Evolutionary conservation across 92 coral and sea anemone species (phyloP).

Genomic region (Plumapathes pennacea): DNA sequence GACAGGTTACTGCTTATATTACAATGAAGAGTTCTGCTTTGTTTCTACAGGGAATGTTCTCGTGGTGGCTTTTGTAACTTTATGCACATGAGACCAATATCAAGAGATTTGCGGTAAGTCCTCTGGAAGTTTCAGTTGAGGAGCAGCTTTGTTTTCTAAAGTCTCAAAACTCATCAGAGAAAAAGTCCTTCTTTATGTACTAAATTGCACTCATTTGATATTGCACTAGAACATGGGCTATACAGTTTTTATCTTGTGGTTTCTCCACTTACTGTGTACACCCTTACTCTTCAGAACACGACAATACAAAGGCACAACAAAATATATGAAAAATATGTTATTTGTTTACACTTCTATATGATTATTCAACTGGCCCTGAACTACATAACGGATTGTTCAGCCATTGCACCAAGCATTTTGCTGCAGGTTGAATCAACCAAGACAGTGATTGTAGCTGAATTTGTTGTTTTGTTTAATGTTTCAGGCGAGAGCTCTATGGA

Average conservation of each 20-base stretch:
- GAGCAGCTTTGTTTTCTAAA: neutral
- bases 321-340: no score
- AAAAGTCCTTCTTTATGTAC: no score
- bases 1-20: no score
- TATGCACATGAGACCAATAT: constrained; percentile 98
- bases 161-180: no score
- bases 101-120: constrained; percentile 92
- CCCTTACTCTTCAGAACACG: constrained; percentile 3
- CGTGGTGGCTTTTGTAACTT: constrained; percentile 98
- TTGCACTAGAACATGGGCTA: neutral
- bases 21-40: no score
- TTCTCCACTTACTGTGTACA: neutral
- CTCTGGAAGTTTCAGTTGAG: neutral
- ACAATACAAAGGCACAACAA: no score
- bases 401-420: no score
- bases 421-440: neutral
- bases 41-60: constrained; percentile 89
- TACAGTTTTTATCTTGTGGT: neutral
- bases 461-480: neutral
- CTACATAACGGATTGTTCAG: no score
- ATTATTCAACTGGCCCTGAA: no score
- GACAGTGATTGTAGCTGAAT: neutral
- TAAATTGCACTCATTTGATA: neutral
- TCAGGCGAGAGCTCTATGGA: constrained; percentile 95
- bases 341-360: no score